A percentile compares a stretch with the other conserved stretches of the same genome.
phyloP scores from a whole-genome alignment of 2,888 invertebrate genomes.

The Ectropis crepuscularia region DNA sequence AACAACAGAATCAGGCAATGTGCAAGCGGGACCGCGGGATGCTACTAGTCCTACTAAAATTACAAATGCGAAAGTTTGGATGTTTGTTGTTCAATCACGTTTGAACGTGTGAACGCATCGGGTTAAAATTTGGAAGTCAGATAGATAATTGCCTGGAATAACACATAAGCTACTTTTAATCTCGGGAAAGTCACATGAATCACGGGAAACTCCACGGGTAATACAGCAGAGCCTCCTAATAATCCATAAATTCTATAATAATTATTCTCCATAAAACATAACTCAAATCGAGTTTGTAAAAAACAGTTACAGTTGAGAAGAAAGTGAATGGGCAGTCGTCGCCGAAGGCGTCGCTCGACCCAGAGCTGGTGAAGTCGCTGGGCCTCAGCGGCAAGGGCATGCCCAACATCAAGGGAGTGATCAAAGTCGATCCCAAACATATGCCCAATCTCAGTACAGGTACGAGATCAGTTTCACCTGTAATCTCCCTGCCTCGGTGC shows the following conservation, averaged over 20 bases:
- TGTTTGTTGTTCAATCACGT: too few species aligned
- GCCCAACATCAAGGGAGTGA: slow-evolving; percentile 87
- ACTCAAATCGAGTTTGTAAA: slow-evolving; percentile 1
- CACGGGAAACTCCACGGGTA: not conserved
- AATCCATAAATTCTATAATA: not conserved
- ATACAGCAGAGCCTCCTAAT: not conserved
- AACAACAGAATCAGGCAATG: too few species aligned
- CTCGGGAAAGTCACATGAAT: too few species aligned
- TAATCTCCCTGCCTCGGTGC: too few species aligned
- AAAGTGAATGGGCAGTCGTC: slow-evolving; percentile 80
- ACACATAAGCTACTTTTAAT: too few species aligned
- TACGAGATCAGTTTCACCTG: slow-evolving; percentile 41
- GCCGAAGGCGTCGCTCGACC: slow-evolving; percentile 76
- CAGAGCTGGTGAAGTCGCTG: slow-evolving; percentile 82
- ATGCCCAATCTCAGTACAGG: slow-evolving; percentile 86
- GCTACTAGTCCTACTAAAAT: too few species aligned
- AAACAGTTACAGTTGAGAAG: slow-evolving; percentile 67
- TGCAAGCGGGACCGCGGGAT: too few species aligned
- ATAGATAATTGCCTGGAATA: too few species aligned
- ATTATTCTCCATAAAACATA: too few species aligned
- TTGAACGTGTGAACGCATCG: too few species aligned
- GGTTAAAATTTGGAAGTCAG: too few species aligned
- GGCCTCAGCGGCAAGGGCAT: slow-evolving; percentile 81
- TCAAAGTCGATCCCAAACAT: slow-evolving; percentile 90
- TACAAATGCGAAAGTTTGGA: too few species aligned